These are phyloP conservation scores for Corythaixoides concolor DNA, from an alignment of 2,113 vertebrate species.

Conservation along the genomic window DNA sequence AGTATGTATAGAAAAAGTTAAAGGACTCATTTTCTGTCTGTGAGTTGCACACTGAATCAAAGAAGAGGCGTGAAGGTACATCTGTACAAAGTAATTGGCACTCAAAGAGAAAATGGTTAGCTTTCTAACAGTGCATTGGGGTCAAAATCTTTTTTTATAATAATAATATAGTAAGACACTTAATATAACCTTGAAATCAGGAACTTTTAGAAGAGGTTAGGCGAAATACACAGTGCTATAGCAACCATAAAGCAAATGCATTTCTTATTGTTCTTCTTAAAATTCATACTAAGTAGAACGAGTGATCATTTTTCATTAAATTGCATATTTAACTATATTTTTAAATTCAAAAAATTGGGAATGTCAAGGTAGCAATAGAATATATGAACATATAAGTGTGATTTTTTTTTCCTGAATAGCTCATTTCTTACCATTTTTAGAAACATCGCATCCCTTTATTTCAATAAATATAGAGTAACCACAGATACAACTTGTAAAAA, in stretches of 20 bases:
- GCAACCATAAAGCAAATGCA: constrained; percentile 46
- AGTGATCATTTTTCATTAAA: background rate
- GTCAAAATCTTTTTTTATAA: constrained; percentile 66
- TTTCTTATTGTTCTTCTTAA: constrained; percentile 37
- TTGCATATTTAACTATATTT: background rate
- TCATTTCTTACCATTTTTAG: background rate
- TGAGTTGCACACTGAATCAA: constrained; percentile 40
- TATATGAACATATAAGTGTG: background rate
- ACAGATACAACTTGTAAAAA: background rate
- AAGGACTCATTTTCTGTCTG: constrained; percentile 50
- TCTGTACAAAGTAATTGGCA: constrained; percentile 72
- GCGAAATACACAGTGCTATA: constrained; percentile 61
- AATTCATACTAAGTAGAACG: constrained; percentile 12
- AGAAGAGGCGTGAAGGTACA: constrained; percentile 52
- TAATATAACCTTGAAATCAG: constrained; percentile 69
- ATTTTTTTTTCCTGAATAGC: background rate
- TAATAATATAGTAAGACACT: constrained; percentile 65
- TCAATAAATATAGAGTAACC: background rate
- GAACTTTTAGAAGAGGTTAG: constrained; percentile 64
- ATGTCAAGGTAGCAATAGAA: background rate
- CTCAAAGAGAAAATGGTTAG: constrained; percentile 68
- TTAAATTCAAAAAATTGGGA: background rate
- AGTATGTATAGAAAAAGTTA: constrained; percentile 49
- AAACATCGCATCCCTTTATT: background rate
- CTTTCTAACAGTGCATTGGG: constrained; percentile 59